Base-by-base conservation (phyloP, 1,140 invertebrate species). In the Elymnias hypermnestra region DNA sequence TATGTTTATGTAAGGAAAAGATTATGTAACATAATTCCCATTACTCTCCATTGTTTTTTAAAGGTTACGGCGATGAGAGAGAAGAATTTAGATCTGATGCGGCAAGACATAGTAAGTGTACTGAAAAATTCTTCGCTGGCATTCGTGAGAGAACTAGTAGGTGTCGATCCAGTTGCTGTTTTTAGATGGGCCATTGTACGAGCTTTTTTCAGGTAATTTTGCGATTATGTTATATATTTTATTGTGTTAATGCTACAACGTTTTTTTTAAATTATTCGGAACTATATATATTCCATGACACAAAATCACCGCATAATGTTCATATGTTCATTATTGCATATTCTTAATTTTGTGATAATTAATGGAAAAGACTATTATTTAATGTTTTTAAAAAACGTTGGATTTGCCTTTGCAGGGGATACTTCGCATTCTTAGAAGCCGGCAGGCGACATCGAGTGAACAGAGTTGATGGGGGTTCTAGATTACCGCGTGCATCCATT, bases 31-130 rank as follows among this genome's bases (percentile, higher is more conserved):
- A n/a, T n/a, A n/a, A n/a, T n/a, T n/a, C n/a, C n/a, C n/a, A n/a
- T n/a, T n/a, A n/a, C n/a, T n/a, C n/a, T n/a, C n/a, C n/a, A n/a
- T n/a, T n/a, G n/a, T n/a, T n/a, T 15, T 2, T 36, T 21, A 2
- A 69, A 95, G 92, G 94, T 93, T 35, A 86, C 90, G 14, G 95
- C 97, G 68, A 98, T 99, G 92, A 88, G 97, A 28, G 97, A 98
- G 75, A 99, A 99, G 78, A 99, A 99, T 87, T 86, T 97, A 48
- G 97, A 99, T 83, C 87, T 98, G 13, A 97, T 98, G 92, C 88
- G 96, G 49, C 94, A 95, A 48, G 97, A 98, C 68, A 95, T 98
- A 35, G 94, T 98, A 28, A 92, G 93, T 23, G 94, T 98, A 5
- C 75, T 99, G 39, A 98, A 98, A 86, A 97, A 96, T 83, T 97